Conservation (phyloP, 2,113 vertebrate species). For the Corythornis cristatus region DNA sequence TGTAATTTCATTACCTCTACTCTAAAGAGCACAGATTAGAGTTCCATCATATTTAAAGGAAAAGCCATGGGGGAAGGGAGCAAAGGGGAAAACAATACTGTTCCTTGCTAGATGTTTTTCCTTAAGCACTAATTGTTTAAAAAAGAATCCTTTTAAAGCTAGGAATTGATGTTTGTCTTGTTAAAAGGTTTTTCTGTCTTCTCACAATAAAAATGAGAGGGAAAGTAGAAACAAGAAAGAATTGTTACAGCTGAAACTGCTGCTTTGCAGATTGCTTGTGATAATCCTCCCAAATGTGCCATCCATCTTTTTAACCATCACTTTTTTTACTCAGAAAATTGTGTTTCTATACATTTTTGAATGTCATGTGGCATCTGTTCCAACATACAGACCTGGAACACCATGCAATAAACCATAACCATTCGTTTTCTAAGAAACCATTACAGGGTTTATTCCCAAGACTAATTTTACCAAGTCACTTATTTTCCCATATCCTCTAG, state of each 20-base stretch:
- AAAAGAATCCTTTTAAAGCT: neutral
- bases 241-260: neutral
- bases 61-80: conserved; percentile 24
- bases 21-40: conserved; percentile 60
- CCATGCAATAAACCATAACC: neutral
- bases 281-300: neutral
- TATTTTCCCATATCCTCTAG: neutral
- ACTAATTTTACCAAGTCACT: neutral
- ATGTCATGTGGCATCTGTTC: neutral
- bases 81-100: neutral
- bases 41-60: conserved; percentile 54
- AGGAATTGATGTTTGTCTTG: neutral
- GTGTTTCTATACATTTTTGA: neutral
- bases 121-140: neutral
- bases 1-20: conserved; percentile 68
- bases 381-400: neutral
- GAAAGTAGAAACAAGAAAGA: neutral
- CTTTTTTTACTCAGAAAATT: neutral
- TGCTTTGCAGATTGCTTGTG: neutral
- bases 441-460: neutral
- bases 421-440: neutral
- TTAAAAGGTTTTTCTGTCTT: neutral
- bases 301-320: neutral
- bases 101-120: neutral
- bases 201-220: neutral